These are phyloP conservation scores for Drosophila subpulchrella DNA, from an alignment of 1,140 invertebrate species.

Conservation along the genomic window DNA sequence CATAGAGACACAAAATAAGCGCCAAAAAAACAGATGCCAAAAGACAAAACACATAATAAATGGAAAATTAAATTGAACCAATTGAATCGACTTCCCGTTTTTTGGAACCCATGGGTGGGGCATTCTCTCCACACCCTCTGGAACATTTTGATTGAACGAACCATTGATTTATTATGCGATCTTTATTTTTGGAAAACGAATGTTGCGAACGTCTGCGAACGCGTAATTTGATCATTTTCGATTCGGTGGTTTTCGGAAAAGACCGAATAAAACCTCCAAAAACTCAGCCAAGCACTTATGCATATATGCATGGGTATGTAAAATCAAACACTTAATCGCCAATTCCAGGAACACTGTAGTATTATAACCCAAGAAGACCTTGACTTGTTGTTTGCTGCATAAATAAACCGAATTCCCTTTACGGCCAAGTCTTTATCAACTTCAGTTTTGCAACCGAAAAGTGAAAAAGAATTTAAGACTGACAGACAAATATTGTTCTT, in stretches of 20 bases:
- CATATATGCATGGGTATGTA: constrained; percentile 8
- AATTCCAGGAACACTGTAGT: constrained; percentile 26
- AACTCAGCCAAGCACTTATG: constrained; percentile 35
- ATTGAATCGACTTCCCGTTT: constrained; percentile 45
- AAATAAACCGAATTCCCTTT: constrained; percentile 40
- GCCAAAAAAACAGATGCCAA: constrained; percentile 15
- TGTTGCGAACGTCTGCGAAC: constrained; percentile 25
- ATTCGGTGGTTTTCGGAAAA: constrained; percentile 6
- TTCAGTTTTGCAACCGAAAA: constrained; percentile 26
- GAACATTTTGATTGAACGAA: constrained; percentile 54
- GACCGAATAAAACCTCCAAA: constrained; percentile 6
- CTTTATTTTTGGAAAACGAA: constrained; percentile 41
- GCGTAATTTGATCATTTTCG: constrained; percentile 54
- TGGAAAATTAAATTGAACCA: constrained; percentile 69
- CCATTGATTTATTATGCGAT: constrained; percentile 59
- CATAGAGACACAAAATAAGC: constrained; percentile 47
- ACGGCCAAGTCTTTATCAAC: constrained; percentile 36
- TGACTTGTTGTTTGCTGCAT: constrained; percentile 20
- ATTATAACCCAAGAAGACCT: constrained; percentile 17
- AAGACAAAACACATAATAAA: constrained; percentile 43
- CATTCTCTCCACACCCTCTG: constrained; percentile 27
- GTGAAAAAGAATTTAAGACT: constrained; percentile 16
- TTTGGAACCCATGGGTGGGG: constrained; percentile 9
- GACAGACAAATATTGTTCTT: constrained; percentile 40
- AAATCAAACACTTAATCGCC: constrained; percentile 9